Evolutionary conservation across 2,797 vertebrate species (phyloP).

Genomic region (Heliangelus exortis): DNA sequence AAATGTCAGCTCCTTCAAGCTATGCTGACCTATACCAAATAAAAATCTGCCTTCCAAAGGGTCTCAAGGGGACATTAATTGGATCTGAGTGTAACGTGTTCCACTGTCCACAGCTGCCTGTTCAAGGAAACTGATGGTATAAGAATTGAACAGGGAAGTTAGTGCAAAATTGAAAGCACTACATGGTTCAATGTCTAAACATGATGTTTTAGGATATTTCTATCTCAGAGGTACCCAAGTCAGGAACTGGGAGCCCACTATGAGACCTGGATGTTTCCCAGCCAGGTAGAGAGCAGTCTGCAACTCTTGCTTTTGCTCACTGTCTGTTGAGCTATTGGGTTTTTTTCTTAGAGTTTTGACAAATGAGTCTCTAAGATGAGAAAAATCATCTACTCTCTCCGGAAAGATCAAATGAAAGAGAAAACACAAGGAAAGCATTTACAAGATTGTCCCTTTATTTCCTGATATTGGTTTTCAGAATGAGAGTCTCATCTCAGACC

Average conservation of each 20-base stretch:
- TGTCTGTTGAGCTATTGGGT: not conserved
- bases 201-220: not conserved
- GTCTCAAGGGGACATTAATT: not conserved
- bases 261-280: not conserved
- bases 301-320: not conserved
- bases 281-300: not conserved
- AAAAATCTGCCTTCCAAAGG: not conserved
- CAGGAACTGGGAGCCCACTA: not conserved
- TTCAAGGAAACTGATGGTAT: not conserved
- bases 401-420: not conserved
- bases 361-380: not conserved
- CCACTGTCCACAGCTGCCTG: not conserved
- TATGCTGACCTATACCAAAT: not conserved
- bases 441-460: not conserved
- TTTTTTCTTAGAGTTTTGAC: not conserved
- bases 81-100: not conserved
- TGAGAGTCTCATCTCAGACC: not conserved
- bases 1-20: constrained; percentile 22
- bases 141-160: not conserved
- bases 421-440: not conserved
- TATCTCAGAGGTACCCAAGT: not conserved
- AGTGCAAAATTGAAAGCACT: not conserved
- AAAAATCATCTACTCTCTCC: not conserved
- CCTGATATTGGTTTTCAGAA: not conserved
- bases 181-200: not conserved